phyloP scores from a whole-genome alignment of 2,888 invertebrate genomes.

The Achlya flavicornis region DNA sequence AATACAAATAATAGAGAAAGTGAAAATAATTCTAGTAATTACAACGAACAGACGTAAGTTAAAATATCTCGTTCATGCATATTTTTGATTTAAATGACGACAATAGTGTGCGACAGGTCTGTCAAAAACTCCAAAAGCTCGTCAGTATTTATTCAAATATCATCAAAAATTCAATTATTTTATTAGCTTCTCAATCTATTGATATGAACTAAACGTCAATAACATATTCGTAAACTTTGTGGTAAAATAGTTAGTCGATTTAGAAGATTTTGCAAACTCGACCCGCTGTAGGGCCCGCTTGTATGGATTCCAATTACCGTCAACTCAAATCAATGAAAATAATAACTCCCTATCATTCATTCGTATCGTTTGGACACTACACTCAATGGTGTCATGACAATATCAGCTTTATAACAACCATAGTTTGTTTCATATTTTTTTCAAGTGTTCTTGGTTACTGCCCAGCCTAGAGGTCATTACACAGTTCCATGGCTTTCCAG shows the following conservation, averaged over 20 bases:
- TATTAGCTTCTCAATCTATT: background rate
- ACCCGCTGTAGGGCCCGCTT: background rate
- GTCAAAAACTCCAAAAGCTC: background rate
- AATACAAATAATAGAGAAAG: background rate
- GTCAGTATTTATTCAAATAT: background rate
- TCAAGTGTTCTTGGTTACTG: background rate
- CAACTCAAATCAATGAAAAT: background rate
- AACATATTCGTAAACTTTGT: background rate
- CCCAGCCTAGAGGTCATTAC: background rate
- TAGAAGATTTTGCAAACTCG: background rate
- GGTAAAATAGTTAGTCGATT: background rate
- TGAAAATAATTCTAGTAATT: constrained; percentile 16
- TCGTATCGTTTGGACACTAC: background rate
- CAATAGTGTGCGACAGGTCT: background rate
- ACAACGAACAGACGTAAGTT: background rate
- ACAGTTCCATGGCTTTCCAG: background rate
- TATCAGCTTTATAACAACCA: too few species aligned
- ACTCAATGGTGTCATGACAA: background rate
- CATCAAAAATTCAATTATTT: background rate
- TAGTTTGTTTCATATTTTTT: too few species aligned
- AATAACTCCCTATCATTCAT: background rate
- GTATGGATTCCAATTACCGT: background rate
- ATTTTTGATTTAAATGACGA: background rate
- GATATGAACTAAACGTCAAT: background rate
- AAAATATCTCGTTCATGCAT: background rate